These are phyloP conservation scores for Gasteruption jaculator DNA, from an alignment of 2,888 invertebrate species.

Conservation along the genomic window DNA sequence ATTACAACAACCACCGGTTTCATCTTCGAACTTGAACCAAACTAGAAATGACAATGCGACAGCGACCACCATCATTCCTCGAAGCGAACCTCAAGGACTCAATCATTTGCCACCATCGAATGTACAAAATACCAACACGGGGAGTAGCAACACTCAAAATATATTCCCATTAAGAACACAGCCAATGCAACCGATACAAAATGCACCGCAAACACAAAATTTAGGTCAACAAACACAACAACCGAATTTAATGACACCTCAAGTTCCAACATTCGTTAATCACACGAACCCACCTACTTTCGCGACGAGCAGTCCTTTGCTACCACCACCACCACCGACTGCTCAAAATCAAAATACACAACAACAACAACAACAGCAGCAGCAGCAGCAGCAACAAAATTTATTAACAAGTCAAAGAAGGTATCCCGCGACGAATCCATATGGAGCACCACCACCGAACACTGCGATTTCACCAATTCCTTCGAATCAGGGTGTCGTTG, in stretches of 20 bases:
- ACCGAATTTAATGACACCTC: slow-evolving; percentile 1
- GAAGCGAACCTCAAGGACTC: no score
- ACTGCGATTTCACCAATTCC: slow-evolving; percentile 23
- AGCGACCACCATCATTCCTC: no score
- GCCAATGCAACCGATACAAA: slow-evolving; percentile 4
- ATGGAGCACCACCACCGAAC: slow-evolving; percentile 25
- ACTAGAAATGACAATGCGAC: no score
- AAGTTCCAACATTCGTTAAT: no score
- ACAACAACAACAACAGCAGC: slow-evolving; percentile 18
- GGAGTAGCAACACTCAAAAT: no score
- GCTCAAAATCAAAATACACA: slow-evolving; percentile 21
- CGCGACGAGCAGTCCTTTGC: background rate
- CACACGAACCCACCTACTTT: background rate
- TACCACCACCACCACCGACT: background rate
- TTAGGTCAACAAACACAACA: background rate
- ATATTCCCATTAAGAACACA: no score
- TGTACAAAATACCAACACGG: no score
- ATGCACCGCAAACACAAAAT: background rate
- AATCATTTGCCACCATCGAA: no score
- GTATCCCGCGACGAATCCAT: slow-evolving; percentile 31
- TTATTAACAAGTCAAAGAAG: slow-evolving; percentile 35
- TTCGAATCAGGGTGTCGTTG: no score
- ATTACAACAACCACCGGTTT: no score
- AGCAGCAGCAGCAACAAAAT: slow-evolving; percentile 9
- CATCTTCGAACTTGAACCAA: no score